These are phyloP conservation scores for Aleiodes sp. DNA, from an alignment of 1,140 invertebrate species.

Conservation along the genomic window DNA sequence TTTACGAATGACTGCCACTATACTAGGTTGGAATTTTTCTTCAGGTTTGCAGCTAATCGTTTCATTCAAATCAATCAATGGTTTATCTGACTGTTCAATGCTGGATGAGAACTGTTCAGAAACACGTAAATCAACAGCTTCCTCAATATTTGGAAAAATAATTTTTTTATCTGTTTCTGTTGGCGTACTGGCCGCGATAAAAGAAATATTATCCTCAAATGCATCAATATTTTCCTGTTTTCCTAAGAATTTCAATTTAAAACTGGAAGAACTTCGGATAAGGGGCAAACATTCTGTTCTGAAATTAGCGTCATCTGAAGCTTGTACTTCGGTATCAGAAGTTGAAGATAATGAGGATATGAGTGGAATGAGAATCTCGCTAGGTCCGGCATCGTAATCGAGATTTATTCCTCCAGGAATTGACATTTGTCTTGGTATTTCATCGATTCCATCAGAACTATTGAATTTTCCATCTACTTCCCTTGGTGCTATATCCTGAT, in stretches of 20 bases:
- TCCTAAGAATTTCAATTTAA: slow-evolving; percentile 26
- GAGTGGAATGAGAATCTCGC: background rate
- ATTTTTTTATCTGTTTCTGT: background rate
- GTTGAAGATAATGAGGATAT: background rate
- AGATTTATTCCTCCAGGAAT: slow-evolving; percentile 20
- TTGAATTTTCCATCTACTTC: background rate
- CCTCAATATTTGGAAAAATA: background rate
- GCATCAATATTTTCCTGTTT: slow-evolving; percentile 31
- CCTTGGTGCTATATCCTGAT: too few species aligned
- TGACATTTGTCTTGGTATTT: background rate
- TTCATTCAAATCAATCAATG: slow-evolving; percentile 9
- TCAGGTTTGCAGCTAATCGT: background rate
- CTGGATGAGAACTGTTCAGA: background rate
- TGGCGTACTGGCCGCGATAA: slow-evolving; percentile 26
- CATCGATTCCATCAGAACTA: background rate
- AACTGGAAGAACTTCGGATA: slow-evolving; percentile 3
- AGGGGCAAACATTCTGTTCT: background rate
- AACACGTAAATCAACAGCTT: background rate
- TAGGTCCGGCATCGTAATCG: background rate
- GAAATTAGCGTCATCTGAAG: background rate
- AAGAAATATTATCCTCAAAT: slow-evolving; percentile 13
- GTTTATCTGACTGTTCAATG: background rate
- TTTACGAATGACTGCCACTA: background rate
- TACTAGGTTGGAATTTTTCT: background rate
- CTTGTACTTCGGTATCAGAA: background rate